Percentiles rank a stretch among this genome's conserved stretches.
Conservation (phyloP, 2,888 invertebrate genomes). For the Anaspis maculata region DNA sequence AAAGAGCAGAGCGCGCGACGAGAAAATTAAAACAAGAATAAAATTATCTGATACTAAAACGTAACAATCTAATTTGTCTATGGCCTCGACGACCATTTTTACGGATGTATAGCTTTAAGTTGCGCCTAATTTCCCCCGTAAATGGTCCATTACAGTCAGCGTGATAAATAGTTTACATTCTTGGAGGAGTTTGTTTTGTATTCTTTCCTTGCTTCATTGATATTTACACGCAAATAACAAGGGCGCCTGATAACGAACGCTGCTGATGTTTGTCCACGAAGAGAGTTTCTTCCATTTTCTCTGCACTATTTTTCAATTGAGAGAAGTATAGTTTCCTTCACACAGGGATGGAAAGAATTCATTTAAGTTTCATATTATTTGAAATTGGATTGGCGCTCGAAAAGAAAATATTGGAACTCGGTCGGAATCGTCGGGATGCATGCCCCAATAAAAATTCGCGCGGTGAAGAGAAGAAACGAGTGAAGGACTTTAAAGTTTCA, state of each 20-base stretch:
- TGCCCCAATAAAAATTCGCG: no score
- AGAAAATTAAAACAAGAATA: no score
- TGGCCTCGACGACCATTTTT: conserved; percentile 22
- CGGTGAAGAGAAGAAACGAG: no score
- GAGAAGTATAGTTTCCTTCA: not conserved
- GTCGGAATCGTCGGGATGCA: no score
- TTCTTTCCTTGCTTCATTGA: conserved; percentile 2
- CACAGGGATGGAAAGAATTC: conserved; percentile 10
- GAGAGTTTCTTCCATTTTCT: no score
- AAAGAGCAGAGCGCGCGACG: no score
- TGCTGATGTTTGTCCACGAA: no score
- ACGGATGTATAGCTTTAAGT: no score
- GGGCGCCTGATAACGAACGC: no score
- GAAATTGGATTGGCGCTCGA: conserved; percentile 25
- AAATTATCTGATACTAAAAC: no score
- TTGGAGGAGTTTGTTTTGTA: conserved; percentile 7
- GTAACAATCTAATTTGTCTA: conserved; percentile 24
- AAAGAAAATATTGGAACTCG: conserved; percentile 25
- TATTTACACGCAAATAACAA: no score
- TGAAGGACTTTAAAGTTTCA: no score
- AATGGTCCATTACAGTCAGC: conserved; percentile 25
- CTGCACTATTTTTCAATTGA: not conserved
- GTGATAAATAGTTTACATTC: conserved; percentile 20
- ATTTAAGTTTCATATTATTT: conserved; percentile 25
- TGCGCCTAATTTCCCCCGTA: conserved; percentile 22